Base-by-base conservation (phyloP, 1,140 invertebrate genomes). In the Mylabris phalerata region DNA sequence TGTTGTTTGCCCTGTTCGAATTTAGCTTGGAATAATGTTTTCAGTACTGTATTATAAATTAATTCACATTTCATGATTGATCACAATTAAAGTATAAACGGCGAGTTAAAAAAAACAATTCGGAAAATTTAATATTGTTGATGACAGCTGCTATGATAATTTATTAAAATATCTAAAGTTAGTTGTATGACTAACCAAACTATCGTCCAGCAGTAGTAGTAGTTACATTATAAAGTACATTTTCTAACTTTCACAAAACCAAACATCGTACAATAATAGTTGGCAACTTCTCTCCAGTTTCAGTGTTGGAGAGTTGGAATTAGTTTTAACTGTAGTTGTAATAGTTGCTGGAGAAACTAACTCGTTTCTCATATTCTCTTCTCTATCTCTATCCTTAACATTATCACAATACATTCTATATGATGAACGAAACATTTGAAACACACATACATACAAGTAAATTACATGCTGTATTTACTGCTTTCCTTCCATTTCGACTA, bases 191-290 rank as follows among this genome's bases (percentile, higher is more conserved):
- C 47, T 50, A 50, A 54, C 50, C 58, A 44, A 39, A 55, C 45
- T 58, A 57, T 32, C 32, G 32, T 32, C 32, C 32, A 32, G 32
- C 1, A 5, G 32, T 32, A 32, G 27, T 32, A 32, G 32, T 32
- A 5, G 32, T 32, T 32, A 32, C 57, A 63, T 63, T 65, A 51
- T 57, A 57, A 62, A 65, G 62, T 60, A 65, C 60, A 62, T 62
- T 65, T 65, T 55, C 51, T 49, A 64, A 65, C 60, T 63, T 63
- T 60, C 50, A 48, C 44, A 38, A 63, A 63, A 66, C 61, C 64
- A 66, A 66, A 66, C 64, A 66, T 66, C 59, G 62, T 59, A 62
- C 64, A 64, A 64, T 64, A 66, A 66, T 66, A 66, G 64, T 66
- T 66, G 59, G 55, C 50, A 60, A 60, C 51, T 54, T 46, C 64